Percentiles rank a stretch among this genome's conserved stretches.
These are phyloP conservation scores for Machimus atricapillus DNA, from an alignment of 2,888 invertebrate species.

Conservation along the genomic window DNA sequence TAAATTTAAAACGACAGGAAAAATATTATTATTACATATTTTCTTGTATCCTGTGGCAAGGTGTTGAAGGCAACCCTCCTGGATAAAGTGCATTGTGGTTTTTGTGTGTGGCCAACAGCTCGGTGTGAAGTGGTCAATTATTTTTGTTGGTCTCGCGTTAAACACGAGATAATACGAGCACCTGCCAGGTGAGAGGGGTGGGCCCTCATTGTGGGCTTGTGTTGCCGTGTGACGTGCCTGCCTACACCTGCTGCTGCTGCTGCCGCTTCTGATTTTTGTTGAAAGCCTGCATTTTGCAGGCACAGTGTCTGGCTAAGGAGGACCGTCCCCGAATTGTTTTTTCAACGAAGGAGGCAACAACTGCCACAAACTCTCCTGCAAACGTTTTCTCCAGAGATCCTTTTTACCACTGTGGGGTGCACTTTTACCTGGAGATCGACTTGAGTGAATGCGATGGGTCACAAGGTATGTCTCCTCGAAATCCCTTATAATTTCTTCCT, in stretches of 20 bases:
- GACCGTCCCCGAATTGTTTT: background rate
- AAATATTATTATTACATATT: background rate
- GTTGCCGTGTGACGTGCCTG: background rate
- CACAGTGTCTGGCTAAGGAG: background rate
- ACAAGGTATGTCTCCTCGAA: background rate
- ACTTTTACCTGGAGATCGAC: background rate
- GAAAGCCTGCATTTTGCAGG: background rate
- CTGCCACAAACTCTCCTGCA: background rate
- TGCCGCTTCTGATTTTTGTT: background rate
- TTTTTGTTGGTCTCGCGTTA: background rate
- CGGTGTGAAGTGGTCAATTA: constrained; percentile 5
- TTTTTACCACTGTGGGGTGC: background rate
- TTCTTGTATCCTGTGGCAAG: background rate
- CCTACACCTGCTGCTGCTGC: background rate
- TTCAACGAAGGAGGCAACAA: background rate
- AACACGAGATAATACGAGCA: background rate
- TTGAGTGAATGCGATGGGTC: constrained; percentile 19
- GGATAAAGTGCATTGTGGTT: background rate
- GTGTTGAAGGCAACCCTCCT: background rate
- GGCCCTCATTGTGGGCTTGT: background rate
- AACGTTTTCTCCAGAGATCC: background rate
- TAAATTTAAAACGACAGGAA: background rate
- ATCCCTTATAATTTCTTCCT: background rate
- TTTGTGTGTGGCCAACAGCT: background rate
- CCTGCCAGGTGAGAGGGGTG: background rate